phyloP scores from a whole-genome alignment of 2,888 invertebrate genomes.

The Drosophila mercatorum region DNA sequence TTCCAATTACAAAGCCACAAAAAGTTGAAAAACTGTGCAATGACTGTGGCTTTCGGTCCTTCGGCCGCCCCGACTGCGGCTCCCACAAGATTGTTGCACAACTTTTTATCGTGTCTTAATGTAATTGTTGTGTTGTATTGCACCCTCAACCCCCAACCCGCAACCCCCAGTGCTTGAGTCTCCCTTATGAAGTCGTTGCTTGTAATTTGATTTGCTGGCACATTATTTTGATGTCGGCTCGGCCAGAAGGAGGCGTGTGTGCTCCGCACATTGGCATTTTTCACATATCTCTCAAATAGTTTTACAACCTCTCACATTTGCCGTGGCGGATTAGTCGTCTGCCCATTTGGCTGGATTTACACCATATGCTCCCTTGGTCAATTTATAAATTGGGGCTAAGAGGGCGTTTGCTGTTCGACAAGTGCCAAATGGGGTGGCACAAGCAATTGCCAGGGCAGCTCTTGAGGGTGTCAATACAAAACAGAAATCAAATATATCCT shows the following conservation, averaged over 20 bases:
- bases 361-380: constrained; percentile 72
- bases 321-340: constrained; percentile 60
- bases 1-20: constrained; percentile 81
- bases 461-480: constrained; percentile 36
- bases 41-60: constrained; percentile 61
- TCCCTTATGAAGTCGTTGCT: constrained; percentile 45
- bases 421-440: constrained; percentile 24
- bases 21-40: constrained; percentile 79
- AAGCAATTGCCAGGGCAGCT: constrained; percentile 24
- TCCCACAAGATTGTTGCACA: constrained; percentile 65
- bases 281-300: constrained; percentile 67
- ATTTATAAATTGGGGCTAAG: constrained; percentile 74
- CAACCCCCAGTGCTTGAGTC: not conserved
- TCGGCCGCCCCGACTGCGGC: constrained; percentile 20
- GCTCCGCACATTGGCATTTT: constrained; percentile 40
- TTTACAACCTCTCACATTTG: constrained; percentile 72
- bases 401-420: constrained; percentile 30
- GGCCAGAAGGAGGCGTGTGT: not conserved
- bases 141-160: constrained; percentile 3
- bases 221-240: constrained; percentile 74
- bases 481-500: constrained; percentile 21
- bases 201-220: constrained; percentile 78
- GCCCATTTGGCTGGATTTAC: constrained; percentile 73
- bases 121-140: constrained; percentile 76
- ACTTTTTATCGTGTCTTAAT: constrained; percentile 80